Evolutionary conservation across 2,888 invertebrate species (phyloP), one percentile per base, ranked within the genome.

Genomic region (Agrotis clavis): DNA sequence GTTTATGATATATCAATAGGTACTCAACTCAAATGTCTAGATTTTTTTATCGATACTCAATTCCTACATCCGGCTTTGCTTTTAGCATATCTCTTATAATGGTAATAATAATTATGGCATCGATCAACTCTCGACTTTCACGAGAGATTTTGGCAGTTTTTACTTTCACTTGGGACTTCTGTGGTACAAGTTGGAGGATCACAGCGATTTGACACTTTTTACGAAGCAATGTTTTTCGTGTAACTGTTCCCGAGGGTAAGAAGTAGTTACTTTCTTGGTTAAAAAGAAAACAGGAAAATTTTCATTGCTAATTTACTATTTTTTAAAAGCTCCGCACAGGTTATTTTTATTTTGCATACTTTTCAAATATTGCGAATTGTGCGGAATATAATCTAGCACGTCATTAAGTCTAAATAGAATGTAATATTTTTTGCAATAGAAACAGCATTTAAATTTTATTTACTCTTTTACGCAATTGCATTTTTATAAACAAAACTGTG

Each of bases 91-190:
- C 94, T 94, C 92, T 87, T 94, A 93, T 95, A 94, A 95, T 95
- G 93, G 89, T 95, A 95, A 95, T 95, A 96, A 95, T 96, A 96
- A 96, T 96, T 95, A 95, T 92, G 91, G 93, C 94, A 94, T 95
- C 95, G 95, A 96, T 96, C 95, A 94, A 90, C 94, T 94, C 94
- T 94, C 94, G 90, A 91, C 96, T 96, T 96, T 96, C 96, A 91
- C 94, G 88, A 88, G 91, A 94, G 93, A 95, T 95, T 96, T 96
- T 94, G 96, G 96, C 95, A 94, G 93, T 92, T 82, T 85, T 83
- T 84, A 94, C 96, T 96, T 96, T 96, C 96, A 94, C 96, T 94
- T 86, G 84, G 30, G 47, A 50, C 53, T 48, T 21, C 83, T 72
- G 56, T 79, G 90, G 89, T 79, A 53, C 77, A 87, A 88, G 65